Percentiles rank a stretch among this genome's conserved stretches.
phyloP scores from a whole-genome alignment of 1,140 invertebrate species.

The Cydia amplana region DNA sequence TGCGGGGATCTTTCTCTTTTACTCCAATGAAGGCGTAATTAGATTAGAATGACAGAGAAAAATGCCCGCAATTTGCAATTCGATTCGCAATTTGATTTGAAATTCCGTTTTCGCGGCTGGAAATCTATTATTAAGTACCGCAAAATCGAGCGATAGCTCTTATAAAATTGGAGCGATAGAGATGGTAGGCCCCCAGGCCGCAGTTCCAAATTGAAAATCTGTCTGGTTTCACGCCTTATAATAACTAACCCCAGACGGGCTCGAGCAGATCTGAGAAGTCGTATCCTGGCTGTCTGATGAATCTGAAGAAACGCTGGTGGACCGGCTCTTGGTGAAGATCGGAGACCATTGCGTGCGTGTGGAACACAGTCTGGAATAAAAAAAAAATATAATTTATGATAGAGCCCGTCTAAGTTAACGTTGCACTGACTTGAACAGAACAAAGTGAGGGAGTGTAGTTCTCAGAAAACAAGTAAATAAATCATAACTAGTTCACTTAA shows the following conservation, averaged over 20 bases:
- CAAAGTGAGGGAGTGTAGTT: neutral
- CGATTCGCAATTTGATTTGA: too few species aligned
- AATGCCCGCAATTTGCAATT: too few species aligned
- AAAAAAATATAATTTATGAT: neutral
- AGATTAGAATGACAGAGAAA: too few species aligned
- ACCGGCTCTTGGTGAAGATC: conserved; percentile 8
- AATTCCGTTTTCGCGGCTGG: too few species aligned
- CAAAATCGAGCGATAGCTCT: too few species aligned
- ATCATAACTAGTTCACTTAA: neutral
- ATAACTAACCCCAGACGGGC: conserved; percentile 1
- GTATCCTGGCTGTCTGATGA: conserved; percentile 7
- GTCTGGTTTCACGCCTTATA: neutral
- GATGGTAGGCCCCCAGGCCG: too few species aligned
- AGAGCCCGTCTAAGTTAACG: too few species aligned
- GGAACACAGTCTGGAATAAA: neutral
- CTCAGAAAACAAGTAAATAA: neutral
- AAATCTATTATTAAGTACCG: too few species aligned
- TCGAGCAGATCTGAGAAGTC: conserved; percentile 13
- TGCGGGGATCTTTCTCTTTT: too few species aligned
- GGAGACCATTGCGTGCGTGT: conserved; percentile 19
- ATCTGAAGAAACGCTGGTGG: conserved; percentile 8
- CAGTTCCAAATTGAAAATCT: neutral
- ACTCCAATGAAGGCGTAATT: too few species aligned
- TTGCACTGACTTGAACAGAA: too few species aligned
- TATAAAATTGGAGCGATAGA: too few species aligned